Base-by-base conservation (phyloP, 2,797 vertebrate genomes). In the Rhabdophis nuchalis region DNA sequence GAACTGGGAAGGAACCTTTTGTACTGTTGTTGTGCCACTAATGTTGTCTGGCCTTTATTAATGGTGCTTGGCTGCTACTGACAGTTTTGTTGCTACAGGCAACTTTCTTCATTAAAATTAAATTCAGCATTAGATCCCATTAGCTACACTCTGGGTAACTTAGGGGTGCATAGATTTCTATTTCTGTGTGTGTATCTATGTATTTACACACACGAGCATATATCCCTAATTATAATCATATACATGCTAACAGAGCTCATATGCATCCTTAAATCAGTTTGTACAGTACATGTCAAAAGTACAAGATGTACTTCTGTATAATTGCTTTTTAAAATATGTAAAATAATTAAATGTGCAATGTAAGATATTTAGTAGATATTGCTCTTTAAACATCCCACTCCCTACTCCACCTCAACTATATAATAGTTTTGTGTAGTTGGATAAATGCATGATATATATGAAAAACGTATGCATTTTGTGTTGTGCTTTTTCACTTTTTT, bases 71-170 rank as follows among this genome's bases (percentile, higher is more conserved):
- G 97, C 97, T 95, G 97, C 97, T 92, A 97, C 97, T 98, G 98
- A 98, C 98, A 98, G 98, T 97, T 98, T 97, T 98, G 97, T 98
- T 97, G 98, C 98, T 98, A 98, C 97, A 98, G 98, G 98, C 98
- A 97, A 98, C 98, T 98, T 98, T 98, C 97, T 98, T 98, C 98
- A 98, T 98, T 97, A 98, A 98, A 98, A 98, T 98, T 98, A 97
- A 98, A 98, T 98, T 97, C 97, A 97, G 98, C 97, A 97, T 98
- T 98, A 98, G 97, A 98, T 98, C 96, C 97, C 98, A 98, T 98
- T 98, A 98, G 98, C 97, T 0, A 50, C 97, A 96, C 97, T 97
- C 97, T 97, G 96, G 97, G 97, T 97, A 97, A 96, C 96, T 97
- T 97, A 95, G 95, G 61, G 85, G 29, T 29, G 23, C 36, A 29